These are phyloP conservation scores for Nymphalis polychloros DNA, from an alignment of 2,888 invertebrate genomes.

Conservation along the genomic window DNA sequence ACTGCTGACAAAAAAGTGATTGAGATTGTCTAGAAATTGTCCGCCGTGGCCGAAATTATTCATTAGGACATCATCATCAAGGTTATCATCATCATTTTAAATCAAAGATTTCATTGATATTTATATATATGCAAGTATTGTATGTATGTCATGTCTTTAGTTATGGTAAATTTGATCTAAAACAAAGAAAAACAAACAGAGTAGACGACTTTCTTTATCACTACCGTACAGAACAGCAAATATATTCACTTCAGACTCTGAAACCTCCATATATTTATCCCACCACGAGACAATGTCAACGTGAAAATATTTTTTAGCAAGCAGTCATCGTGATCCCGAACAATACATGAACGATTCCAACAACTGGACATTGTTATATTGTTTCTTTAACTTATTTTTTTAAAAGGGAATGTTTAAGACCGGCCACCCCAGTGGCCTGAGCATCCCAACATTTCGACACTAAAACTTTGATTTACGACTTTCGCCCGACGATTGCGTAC, in stretches of 20 bases:
- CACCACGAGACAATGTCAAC: constrained; percentile 51
- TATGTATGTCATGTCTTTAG: too few relatives aligned
- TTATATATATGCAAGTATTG: too few relatives aligned
- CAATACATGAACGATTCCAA: constrained; percentile 66
- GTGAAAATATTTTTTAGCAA: constrained; percentile 48
- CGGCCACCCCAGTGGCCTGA: constrained; percentile 79
- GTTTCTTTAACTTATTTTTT: constrained; percentile 66
- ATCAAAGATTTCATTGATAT: too few relatives aligned
- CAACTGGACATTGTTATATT: constrained; percentile 72
- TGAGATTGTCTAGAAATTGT: too few relatives aligned
- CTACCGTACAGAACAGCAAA: constrained; percentile 7
- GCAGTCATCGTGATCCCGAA: constrained; percentile 60
- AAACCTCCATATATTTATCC: constrained; percentile 29
- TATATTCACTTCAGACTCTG: constrained; percentile 9
- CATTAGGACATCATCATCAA: too few relatives aligned
- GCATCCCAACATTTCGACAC: constrained; percentile 81
- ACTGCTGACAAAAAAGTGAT: too few relatives aligned
- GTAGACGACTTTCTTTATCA: not conserved
- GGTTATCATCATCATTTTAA: too few relatives aligned
- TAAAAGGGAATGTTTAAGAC: constrained; percentile 57
- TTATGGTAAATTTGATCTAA: too few relatives aligned
- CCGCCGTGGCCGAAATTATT: too few relatives aligned
- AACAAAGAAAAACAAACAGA: too few relatives aligned
- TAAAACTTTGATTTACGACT: constrained; percentile 81
- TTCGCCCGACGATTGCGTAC: constrained; percentile 78